Percentiles rank a stretch among this genome's conserved stretches.
Conservation (phyloP, 2,113 vertebrate genomes). For the Dipodomys ordii region DNA sequence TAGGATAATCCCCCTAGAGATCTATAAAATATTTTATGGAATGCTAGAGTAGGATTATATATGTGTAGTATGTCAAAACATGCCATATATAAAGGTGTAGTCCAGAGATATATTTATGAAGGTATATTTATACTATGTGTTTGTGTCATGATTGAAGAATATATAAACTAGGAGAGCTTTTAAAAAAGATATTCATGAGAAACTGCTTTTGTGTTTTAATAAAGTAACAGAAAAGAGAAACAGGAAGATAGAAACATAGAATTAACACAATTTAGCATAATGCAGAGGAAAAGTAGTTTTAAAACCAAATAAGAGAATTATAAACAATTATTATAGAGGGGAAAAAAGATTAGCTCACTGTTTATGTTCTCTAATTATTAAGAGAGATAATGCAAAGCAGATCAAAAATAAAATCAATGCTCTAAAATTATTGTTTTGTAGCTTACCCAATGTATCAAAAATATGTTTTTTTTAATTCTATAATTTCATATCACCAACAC, state of each 20-base stretch:
- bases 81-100: background rate
- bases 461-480: background rate
- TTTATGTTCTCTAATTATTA: slow-evolving; percentile 16
- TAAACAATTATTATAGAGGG: background rate
- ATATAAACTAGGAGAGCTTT: background rate
- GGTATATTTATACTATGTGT: background rate
- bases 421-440: slow-evolving; percentile 23
- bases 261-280: background rate
- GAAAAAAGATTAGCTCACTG: background rate
- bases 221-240: background rate
- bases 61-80: background rate
- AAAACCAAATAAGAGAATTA: background rate
- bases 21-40: background rate
- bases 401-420: background rate
- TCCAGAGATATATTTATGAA: background rate
- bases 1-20: background rate
- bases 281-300: background rate
- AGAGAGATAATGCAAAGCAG: background rate
- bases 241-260: background rate
- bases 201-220: background rate
- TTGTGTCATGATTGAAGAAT: background rate
- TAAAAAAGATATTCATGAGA: background rate
- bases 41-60: background rate
- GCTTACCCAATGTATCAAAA: background rate
- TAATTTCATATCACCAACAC: background rate